Base-by-base conservation (phyloP, 1,140 invertebrate species). In the Mactra quadrangularis region DNA sequence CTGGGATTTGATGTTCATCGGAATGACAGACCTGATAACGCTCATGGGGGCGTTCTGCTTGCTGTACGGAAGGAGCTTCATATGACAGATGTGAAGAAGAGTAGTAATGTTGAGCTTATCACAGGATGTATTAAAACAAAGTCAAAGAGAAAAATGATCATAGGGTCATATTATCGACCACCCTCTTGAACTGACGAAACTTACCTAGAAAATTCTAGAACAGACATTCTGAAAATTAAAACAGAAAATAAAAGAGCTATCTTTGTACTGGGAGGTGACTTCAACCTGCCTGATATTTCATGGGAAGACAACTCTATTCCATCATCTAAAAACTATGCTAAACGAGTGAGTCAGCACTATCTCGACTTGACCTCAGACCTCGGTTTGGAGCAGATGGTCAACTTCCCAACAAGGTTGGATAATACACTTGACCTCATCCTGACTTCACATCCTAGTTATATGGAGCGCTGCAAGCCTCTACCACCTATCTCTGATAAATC, bases 1-100 rank as follows among this genome's bases (percentile, higher is more conserved):
- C n/a, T n/a, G n/a, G n/a, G n/a, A n/a, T 33, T 33, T 17, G 11
- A 25, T 3, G n/a, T n/a, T n/a, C 17, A 66, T 33, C 31, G 62
- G n/a, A 66, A 66, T 38, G 62, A 66, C 62, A 25, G 62, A 33
- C 15, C 62, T 19, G 38, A 66, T 41, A 66, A 38, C 38, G 15
- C 62, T 19, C 62, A 66, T 66, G 62, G 62, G 19, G 62, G 62
- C 13, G 62, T 66, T n/a, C 27, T 66, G n/a, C 13, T 66, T 35
- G 31, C 62, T 13, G 62, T 66, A 11, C 31, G 22, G 19, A 57
- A 7, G 29, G 62, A 66, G 17, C 38, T 66, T 19, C 31, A 66
- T 66, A 27, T 38, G 15, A 66, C 62, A n/a, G n/a, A n/a, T n/a
- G n/a, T n/a, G n/a, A n/a, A n/a, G n/a, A n/a, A n/a, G n/a, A n/a